Evolutionary conservation across 2,888 invertebrate genomes (phyloP).

Genomic region (Chrysina gloriosa): DNA sequence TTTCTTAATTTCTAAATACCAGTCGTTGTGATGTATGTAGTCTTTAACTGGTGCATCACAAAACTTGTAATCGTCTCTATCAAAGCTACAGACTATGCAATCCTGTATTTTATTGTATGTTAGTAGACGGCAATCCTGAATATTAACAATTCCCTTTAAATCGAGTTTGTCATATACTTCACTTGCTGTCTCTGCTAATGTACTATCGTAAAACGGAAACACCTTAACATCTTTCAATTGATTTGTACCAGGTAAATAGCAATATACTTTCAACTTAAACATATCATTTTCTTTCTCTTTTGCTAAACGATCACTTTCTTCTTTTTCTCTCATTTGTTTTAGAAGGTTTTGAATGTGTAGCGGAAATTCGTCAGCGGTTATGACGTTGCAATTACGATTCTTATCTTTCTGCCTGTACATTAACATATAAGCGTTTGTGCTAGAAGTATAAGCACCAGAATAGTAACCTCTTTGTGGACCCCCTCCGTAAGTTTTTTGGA

Average conservation of each 20-base stretch:
- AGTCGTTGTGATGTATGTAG: conserved; percentile 67
- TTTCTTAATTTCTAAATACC: conserved; percentile 77
- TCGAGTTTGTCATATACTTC: conserved; percentile 71
- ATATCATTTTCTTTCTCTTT: conserved; percentile 73
- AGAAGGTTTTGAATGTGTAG: conserved; percentile 76
- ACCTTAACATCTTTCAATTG: conserved; percentile 69
- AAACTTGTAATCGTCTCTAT: conserved; percentile 66
- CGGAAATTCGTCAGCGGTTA: conserved; percentile 78
- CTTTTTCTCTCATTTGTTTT: conserved; percentile 73
- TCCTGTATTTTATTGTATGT: conserved; percentile 74
- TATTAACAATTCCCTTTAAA: conserved; percentile 69
- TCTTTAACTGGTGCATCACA: conserved; percentile 65
- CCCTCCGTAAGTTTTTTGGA: conserved; percentile 85
- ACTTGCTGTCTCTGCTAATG: conserved; percentile 71
- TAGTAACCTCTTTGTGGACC: conserved; percentile 75
- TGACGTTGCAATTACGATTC: conserved; percentile 72
- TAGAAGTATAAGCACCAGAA: conserved; percentile 80
- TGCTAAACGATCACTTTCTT: conserved; percentile 72
- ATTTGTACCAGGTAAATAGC: conserved; percentile 70
- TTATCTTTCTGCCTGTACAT: conserved; percentile 85
- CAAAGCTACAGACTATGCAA: conserved; percentile 76
- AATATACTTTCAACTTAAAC: conserved; percentile 74
- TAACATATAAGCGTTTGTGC: conserved; percentile 91
- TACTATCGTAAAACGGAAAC: conserved; percentile 71
- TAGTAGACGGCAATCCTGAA: conserved; percentile 79